Percentiles rank a stretch among this genome's conserved stretches.
Evolutionary conservation across 2,888 invertebrate species (phyloP).

Genomic region (Lycocerus yunnanus): DNA sequence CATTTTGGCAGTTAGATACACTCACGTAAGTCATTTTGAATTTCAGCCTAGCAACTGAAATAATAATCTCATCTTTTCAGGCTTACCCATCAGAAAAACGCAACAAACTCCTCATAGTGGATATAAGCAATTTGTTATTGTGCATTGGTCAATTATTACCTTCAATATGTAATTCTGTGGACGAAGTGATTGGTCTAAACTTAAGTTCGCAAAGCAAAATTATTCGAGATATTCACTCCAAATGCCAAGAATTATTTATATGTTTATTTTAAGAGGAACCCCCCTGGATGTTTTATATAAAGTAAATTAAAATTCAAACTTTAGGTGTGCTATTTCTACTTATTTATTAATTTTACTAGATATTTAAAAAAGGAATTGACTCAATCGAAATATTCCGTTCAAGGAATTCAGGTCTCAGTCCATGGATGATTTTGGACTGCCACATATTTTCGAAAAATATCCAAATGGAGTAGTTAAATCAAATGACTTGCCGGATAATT

Average conservation of each 20-base stretch:
- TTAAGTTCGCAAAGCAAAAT: conserved; percentile 66
- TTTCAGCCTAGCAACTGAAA: neutral
- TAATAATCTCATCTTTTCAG: conserved; percentile 53
- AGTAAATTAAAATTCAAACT: conserved; percentile 54
- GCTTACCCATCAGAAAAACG: conserved; percentile 67
- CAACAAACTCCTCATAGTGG: conserved; percentile 67
- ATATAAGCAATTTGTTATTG: conserved; percentile 75
- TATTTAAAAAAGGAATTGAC: conserved; percentile 62
- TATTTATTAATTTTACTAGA: conserved; percentile 47
- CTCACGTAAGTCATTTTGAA: conserved; percentile 63
- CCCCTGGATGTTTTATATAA: conserved; percentile 77
- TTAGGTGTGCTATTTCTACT: neutral
- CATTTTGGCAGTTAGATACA: conserved; percentile 78
- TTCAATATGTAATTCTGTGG: conserved; percentile 67
- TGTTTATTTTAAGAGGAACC: conserved; percentile 76
- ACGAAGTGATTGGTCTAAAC: conserved; percentile 65
- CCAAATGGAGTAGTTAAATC: conserved; percentile 54
- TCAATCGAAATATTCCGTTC: conserved; percentile 61
- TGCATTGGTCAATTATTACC: conserved; percentile 77
- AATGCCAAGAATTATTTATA: conserved; percentile 78
- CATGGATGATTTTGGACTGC: conserved; percentile 73
- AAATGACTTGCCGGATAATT: conserved; percentile 61
- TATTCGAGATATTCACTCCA: conserved; percentile 80
- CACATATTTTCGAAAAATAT: conserved; percentile 62
- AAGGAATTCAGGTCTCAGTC: conserved; percentile 61